Evolutionary conservation across 1,140 invertebrate genomes (phyloP), one percentile per base, ranked within the genome.

Genomic region (Euwallacea similis): DNA sequence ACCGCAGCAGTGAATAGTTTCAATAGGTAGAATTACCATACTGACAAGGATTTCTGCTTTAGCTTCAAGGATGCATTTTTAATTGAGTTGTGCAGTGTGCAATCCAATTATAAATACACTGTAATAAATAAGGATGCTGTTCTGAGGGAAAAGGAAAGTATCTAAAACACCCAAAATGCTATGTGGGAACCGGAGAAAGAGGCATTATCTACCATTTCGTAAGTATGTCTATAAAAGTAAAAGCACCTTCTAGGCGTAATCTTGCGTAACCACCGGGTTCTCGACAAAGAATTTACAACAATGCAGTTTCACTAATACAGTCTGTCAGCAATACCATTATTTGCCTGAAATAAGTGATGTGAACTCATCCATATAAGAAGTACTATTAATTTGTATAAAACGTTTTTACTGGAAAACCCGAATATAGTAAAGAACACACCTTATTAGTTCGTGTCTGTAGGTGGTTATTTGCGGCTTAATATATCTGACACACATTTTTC

Each of bases 401-500:
- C 21, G 4, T 33, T 50, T 50, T 50, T 2, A 50, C 2, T 50
- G 2, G 46, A 50, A 50, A 50, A 50, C 2, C 9, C 13, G 46
- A 50, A 50, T 50, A 7, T 50, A 59, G 33, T 41, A 41, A 3
- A 9, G 54, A 21, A 59, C 56, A 59, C 41, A 41, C 56, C 56
- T 59, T 41, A 41, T 9, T 41, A 41, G 33, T 59, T 59, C 56
- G 56, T 59, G 33, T 41, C 8, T 59, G 56, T 65, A 65, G 62
- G 62, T 54, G 62, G 43, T 41, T 65, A 13, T 47, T 44, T 65
- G 2, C 33, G 2, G 47, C 47, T 53, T 47, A 65, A 65, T 65
- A 54, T 15, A 65, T 65, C 53, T 65, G 62, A 54, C 62, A 65
- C 62, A 65, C 47, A 47, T 65, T 65, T 53, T 63, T 15, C 7